Conservation (phyloP, 1,140 invertebrate genomes). For the Lerema accius region DNA sequence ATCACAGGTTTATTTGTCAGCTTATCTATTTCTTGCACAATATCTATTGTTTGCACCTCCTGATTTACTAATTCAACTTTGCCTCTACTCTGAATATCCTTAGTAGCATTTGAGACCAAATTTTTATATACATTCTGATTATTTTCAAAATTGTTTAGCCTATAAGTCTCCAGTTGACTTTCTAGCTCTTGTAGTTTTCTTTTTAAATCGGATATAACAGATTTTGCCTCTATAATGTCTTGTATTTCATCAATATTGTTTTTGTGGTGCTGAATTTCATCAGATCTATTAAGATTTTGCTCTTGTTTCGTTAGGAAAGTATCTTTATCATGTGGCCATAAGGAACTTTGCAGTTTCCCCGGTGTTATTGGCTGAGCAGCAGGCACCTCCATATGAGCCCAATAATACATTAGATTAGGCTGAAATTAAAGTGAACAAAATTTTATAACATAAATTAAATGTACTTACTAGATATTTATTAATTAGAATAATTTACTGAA, state of each 20-base stretch:
- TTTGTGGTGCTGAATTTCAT: conserved; percentile 44
- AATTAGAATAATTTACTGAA: too few species aligned
- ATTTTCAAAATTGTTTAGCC: conserved; percentile 82
- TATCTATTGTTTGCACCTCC: conserved; percentile 62
- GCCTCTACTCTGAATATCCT: conserved; percentile 48
- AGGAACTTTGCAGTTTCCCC: conserved; percentile 78
- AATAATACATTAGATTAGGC: conserved; percentile 95
- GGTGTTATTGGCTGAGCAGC: conserved; percentile 87
- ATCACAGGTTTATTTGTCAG: conserved; percentile 68
- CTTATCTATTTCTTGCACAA: conserved; percentile 52
- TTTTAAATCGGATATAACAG: conserved; percentile 69
- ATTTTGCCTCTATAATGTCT: conserved; percentile 70
- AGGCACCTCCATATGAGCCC: conserved; percentile 90
- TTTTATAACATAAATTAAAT: too few species aligned
- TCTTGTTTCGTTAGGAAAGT: conserved; percentile 35
- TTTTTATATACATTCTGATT: conserved; percentile 81
- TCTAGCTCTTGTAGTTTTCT: conserved; percentile 78
- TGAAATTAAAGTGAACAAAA: conserved; percentile 76
- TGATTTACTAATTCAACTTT: conserved; percentile 51
- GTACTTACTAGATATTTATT: too few species aligned
- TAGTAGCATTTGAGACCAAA: conserved; percentile 70
- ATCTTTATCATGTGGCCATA: conserved; percentile 75
- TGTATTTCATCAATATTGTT: conserved; percentile 70
- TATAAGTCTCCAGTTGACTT: conserved; percentile 83
- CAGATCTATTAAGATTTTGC: conserved; percentile 44